Evolutionary conservation across 2,888 invertebrate genomes (phyloP).

Genomic region (Pheosia tremula): DNA sequence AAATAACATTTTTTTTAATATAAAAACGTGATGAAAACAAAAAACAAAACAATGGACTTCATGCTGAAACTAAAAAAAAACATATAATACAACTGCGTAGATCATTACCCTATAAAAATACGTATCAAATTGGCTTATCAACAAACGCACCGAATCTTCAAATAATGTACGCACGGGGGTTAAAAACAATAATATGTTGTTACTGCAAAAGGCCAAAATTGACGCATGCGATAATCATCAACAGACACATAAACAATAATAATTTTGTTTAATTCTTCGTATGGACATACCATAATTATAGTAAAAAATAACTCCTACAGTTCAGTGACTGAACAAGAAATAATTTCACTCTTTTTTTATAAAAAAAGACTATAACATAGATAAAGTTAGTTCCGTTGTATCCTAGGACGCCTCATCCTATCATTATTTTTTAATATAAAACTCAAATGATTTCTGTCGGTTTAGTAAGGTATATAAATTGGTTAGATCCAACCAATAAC

Average conservation of each 20-base stretch:
- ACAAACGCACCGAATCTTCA: background rate
- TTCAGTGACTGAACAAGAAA: too few relatives aligned
- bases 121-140: background rate
- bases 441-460: too few relatives aligned
- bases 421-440: too few relatives aligned
- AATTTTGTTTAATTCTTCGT: background rate
- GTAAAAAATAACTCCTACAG: too few relatives aligned
- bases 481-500: too few relatives aligned
- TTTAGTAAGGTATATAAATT: too few relatives aligned
- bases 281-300: too few relatives aligned
- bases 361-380: too few relatives aligned
- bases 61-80: background rate
- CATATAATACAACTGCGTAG: background rate
- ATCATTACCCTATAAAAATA: background rate
- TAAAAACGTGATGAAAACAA: background rate
- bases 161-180: background rate
- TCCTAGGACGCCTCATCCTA: too few relatives aligned
- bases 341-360: too few relatives aligned
- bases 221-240: conserved; percentile 24
- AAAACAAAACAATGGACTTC: background rate
- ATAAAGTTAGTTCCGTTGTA: too few relatives aligned
- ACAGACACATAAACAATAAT: background rate
- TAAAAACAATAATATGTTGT: conserved; percentile 13
- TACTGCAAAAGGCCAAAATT: conserved; percentile 25
- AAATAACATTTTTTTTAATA: conserved; percentile 2